A percentile compares a stretch with the other conserved stretches of the same genome.
These are phyloP conservation scores for Leucosticte australis DNA, from an alignment of 2,113 vertebrate genomes.

Conservation along the genomic window DNA sequence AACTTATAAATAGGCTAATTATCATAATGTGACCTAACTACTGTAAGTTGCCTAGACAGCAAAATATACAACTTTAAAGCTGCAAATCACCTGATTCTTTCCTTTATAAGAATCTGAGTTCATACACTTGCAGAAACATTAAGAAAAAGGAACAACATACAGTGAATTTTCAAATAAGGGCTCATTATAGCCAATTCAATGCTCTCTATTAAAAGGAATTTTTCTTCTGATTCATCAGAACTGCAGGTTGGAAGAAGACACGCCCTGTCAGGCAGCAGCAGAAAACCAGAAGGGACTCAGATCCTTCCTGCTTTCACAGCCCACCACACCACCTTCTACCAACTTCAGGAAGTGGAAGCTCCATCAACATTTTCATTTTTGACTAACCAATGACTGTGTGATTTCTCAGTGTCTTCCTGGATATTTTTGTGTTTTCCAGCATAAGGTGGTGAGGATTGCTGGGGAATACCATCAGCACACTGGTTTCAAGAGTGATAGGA, in stretches of 20 bases:
- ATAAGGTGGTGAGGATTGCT: not conserved
- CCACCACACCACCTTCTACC: not conserved
- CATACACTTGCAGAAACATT: not conserved
- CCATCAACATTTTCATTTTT: accelerated
- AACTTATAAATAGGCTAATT: slow-evolving; percentile 54
- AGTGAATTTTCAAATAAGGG: not conserved
- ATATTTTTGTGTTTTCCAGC: not conserved
- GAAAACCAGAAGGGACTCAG: not conserved
- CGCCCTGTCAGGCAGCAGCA: not conserved
- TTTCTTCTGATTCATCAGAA: slow-evolving; percentile 1
- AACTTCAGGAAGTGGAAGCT: not conserved
- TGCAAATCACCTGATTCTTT: slow-evolving; percentile 12
- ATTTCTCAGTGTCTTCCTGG: not conserved
- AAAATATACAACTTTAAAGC: slow-evolving; percentile 11
- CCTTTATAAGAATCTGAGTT: not conserved
- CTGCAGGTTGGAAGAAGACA: not conserved
- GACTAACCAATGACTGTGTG: not conserved
- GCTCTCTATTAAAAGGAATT: not conserved
- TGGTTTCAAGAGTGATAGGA: not conserved
- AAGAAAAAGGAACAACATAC: not conserved
- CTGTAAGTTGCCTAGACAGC: slow-evolving; percentile 17
- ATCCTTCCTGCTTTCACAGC: not conserved
- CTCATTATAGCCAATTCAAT: slow-evolving; percentile 17
- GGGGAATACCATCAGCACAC: not conserved
- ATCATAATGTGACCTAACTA: slow-evolving; percentile 24